Evolutionary conservation across 2,888 invertebrate genomes (phyloP), one percentile per base, ranked within the genome.

Genomic region (Automeris io): DNA sequence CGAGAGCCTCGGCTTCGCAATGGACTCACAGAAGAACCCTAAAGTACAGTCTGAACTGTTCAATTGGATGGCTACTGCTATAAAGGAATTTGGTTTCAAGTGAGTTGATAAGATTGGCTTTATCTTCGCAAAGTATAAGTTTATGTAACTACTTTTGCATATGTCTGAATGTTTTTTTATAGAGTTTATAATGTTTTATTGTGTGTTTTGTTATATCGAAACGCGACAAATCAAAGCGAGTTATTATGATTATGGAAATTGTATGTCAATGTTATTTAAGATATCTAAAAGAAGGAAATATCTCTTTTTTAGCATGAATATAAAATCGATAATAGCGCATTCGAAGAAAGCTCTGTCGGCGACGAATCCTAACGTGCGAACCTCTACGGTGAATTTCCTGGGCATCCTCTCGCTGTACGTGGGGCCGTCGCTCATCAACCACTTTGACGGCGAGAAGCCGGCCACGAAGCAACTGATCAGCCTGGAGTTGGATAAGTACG

Each of bases 1-100:
- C 21, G 91, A 92, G 63, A 91, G 93, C 0, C 75, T 95, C 16
- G 88, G 90, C 2, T 92, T 90, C 64, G 94, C 95, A 0, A 94
- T 96, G 73, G 91, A 90, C 54, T 82, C 83, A 6, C 95, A 96
- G 72, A 96, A 96, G 77, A 97, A 94, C 63, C 97, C 97, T 0
- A 96, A 96, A 76, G 95, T 96, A 25, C 95, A 96, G 62, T 91
- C 94, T 0, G 97, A 97, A 72, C 88, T 94, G 39, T 87, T 97
- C 37, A 88, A 89, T 40, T 97, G 97, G 96, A 87, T 96, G 44
- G 82, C 91, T 1, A 89, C 77, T 25, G 92, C 95, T 0, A 88
- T 97, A 3, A 90, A 91, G 59, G 96, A 97, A 65, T 97, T 97
- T 86, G 97, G 97, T 2, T 92, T 95, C 60, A 87, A 88, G 92